These are phyloP conservation scores for Heliornis fulica DNA, from an alignment of 2,113 vertebrate genomes.

Conservation along the genomic window DNA sequence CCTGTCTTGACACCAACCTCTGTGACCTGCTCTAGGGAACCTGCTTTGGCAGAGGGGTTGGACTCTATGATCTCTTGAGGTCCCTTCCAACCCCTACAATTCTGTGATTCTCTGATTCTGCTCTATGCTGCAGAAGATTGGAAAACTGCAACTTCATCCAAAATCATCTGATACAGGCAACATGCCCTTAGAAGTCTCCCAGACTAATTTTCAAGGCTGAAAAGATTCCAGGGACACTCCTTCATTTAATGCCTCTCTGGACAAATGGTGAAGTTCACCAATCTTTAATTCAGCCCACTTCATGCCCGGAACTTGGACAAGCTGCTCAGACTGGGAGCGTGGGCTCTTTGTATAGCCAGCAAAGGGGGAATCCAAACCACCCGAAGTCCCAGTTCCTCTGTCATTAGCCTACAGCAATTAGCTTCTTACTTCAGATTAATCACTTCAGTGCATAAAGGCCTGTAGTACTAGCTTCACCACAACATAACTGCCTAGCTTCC, in stretches of 20 bases:
- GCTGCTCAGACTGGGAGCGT: not conserved
- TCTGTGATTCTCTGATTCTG: too few relatives aligned
- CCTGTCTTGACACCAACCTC: too few relatives aligned
- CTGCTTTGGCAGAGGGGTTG: too few relatives aligned
- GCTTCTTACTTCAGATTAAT: not conserved
- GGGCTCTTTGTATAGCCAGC: not conserved
- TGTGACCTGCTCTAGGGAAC: too few relatives aligned
- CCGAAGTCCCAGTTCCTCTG: not conserved
- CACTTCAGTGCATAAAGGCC: not conserved
- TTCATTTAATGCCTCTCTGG: not conserved
- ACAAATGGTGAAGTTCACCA: not conserved
- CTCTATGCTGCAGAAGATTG: not conserved
- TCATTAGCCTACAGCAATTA: not conserved
- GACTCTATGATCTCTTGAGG: too few relatives aligned
- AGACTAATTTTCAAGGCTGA: not conserved
- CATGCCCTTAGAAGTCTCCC: not conserved
- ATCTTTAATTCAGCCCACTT: not conserved
- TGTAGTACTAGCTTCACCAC: not conserved
- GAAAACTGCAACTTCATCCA: not conserved
- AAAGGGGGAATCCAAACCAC: not conserved
- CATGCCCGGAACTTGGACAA: fast-evolving
- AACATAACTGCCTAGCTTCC: not conserved
- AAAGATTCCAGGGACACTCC: not conserved
- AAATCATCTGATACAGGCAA: not conserved
- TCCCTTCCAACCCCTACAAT: too few relatives aligned